Evolutionary conservation across 2,113 vertebrate genomes (phyloP), one percentile per base, ranked within the genome.

Genomic region (Hipposideros armiger): DNA sequence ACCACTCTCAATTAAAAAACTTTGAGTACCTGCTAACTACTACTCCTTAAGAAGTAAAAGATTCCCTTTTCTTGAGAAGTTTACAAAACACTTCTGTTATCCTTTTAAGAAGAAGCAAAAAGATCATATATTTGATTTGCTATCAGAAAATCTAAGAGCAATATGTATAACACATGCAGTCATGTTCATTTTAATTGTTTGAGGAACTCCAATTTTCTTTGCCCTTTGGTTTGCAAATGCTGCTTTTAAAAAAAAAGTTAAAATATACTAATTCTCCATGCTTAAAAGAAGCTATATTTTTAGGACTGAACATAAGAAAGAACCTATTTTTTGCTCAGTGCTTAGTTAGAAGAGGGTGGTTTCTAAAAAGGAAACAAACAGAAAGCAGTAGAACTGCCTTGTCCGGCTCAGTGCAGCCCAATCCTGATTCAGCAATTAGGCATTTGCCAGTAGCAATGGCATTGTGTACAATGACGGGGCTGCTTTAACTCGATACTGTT

Each of bases 341-440:
- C 78, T 30, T 95, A 94, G 89, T 95, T 95, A 74, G 60, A 91
- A 95, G 78, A 95, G 78, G 40, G 91, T 62, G 66, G 58, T 77
- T 94, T 95, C 74, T 91, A 80, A 94, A 95, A 96, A 95, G 90
- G 95, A 97, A 94, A 80, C 93, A 91, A 96, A 93, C 95, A 96
- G 95, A 97, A 97, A 97, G 97, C 95, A 3, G 97, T 95, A 42
- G 93, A 97, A 97, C 97, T 93, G 97, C 97, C 96, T 90, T 1
- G 95, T 97, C 96, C 95, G 84, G 97, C 96, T 97, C 50, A 32
- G 91, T 42, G 87, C 86, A 95, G 91, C 77, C 91, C 95, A 54
- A 28, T 96, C 89, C 97, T 97, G 97, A 97, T 93, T 98, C 97
- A 98, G 97, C 97, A 97, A 95, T 85, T 50, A 98, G 96, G 97